Evolutionary conservation across 2,888 invertebrate genomes (phyloP), one percentile per base, ranked within the genome.

Genomic region (Anorthoa munda): DNA sequence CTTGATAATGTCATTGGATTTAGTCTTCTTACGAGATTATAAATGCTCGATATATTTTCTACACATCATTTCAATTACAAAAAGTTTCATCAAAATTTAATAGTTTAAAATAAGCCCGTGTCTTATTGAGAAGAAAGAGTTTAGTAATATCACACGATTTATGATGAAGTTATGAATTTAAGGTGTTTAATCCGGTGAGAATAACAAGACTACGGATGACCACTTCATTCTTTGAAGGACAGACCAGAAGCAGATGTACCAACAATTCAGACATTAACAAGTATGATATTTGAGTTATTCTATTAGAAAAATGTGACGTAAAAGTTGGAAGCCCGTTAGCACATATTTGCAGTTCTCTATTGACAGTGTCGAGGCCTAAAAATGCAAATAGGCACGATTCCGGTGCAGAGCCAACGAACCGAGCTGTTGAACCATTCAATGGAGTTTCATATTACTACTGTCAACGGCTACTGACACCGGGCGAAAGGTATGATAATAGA

Each of bases 301-400:
- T 18, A 9, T 5, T 46, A 64, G 23, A 72, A 58, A 66, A 61
- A 48, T 50, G 23, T 67, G 39, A 58, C 39, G 66, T 31, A 56
- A 72, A 73, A 64, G 31, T 53, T 39, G 45, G 56, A 18, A 72
- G 66, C 59, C 69, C 60, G 58, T 76, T 70, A 67, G 67, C 69
- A 72, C 60, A 76, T 84, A 80, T 82, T 81, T 82, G 73, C 74
- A 64, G 71, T 70, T 53, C 26, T 66, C 53, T 70, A 81, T 81
- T 77, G 77, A 81, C 56, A 63, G 39, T 72, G 53, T 53, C 59
- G 72, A 79, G 81, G 76, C 86, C 86, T 84, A 79, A 76, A 86
- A 82, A 78, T 67, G 72, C 84, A 86, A 82, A 82, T 68, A 86
- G 79, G 53, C 84, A 84, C 82, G 75, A 80, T 84, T 86, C 86